A percentile compares a stretch with the other conserved stretches of the same genome.
Evolutionary conservation across 2,888 invertebrate genomes (phyloP).

Genomic region (Calameuta pallipes): DNA sequence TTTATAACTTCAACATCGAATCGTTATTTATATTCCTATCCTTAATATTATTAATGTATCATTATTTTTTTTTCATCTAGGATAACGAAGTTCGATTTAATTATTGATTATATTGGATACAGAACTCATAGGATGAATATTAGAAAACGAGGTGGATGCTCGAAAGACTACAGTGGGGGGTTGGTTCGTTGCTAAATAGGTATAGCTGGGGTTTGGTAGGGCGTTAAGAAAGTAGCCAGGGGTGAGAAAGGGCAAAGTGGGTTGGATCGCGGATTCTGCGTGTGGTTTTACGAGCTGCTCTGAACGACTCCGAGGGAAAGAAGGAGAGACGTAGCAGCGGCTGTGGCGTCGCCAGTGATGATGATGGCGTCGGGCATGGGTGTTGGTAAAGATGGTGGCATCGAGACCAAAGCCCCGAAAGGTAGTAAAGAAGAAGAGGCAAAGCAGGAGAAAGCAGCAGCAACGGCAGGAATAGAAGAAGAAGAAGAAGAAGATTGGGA

Average conservation of each 20-base stretch:
- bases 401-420: background rate
- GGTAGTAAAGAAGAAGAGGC: background rate
- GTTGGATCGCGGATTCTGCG: conserved; percentile 26
- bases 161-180: background rate
- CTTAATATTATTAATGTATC: background rate
- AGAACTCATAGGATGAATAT: background rate
- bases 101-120: background rate
- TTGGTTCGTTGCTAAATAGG: background rate
- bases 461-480: conserved; percentile 13
- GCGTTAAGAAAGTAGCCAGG: conserved; percentile 10
- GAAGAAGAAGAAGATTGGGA: background rate
- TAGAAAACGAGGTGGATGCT: conserved; percentile 17
- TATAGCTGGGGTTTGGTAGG: conserved; percentile 1
- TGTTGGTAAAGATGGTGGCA: background rate
- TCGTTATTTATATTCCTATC: background rate
- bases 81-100: background rate
- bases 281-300: conserved; percentile 32
- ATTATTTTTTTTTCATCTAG: background rate
- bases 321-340: background rate
- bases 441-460: background rate
- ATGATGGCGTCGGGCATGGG: background rate
- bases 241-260: conserved; percentile 17
- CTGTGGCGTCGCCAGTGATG: background rate
- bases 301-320: background rate
- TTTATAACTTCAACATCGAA: background rate